Percentiles rank a stretch among this genome's conserved stretches.
Conservation (phyloP, 1,140 invertebrate genomes). For the Tetramorium simillimum region DNA sequence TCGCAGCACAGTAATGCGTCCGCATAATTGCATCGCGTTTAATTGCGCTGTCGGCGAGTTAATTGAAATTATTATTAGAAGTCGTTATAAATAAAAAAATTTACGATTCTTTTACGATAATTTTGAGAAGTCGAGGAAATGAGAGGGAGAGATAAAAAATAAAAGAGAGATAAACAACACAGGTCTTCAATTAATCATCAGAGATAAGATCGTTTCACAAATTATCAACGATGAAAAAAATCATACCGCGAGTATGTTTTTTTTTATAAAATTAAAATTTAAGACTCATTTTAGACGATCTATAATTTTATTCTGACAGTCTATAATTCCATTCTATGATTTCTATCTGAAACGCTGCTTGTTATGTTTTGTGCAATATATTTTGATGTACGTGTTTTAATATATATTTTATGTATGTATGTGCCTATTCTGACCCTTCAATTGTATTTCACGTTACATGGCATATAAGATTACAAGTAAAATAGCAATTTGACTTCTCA, state of each 20-base stretch:
- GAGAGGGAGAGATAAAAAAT: background rate
- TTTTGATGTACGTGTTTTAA: background rate
- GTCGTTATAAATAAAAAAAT: background rate
- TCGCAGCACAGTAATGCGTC: background rate
- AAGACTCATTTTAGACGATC: background rate
- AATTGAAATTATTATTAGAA: conserved; percentile 22
- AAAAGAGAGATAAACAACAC: background rate
- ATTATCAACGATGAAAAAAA: conserved; percentile 9
- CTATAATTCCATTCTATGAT: too few relatives aligned
- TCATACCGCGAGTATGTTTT: background rate
- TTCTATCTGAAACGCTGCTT: too few relatives aligned
- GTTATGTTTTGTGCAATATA: background rate
- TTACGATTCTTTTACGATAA: conserved; percentile 14
- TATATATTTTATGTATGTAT: too few relatives aligned
- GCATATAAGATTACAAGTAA: background rate
- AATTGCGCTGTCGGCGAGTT: conserved; percentile 21
- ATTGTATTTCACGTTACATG: background rate
- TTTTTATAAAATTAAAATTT: background rate
- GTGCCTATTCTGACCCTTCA: too few relatives aligned
- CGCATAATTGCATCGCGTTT: conserved; percentile 23
- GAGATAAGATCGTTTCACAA: background rate
- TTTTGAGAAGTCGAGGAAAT: background rate
- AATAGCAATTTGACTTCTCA: background rate
- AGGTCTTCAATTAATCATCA: background rate
- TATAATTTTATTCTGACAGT: too few relatives aligned